Evolutionary conservation across 2,113 vertebrate genomes (phyloP).

Genomic region (Sebastes schlegelii): DNA sequence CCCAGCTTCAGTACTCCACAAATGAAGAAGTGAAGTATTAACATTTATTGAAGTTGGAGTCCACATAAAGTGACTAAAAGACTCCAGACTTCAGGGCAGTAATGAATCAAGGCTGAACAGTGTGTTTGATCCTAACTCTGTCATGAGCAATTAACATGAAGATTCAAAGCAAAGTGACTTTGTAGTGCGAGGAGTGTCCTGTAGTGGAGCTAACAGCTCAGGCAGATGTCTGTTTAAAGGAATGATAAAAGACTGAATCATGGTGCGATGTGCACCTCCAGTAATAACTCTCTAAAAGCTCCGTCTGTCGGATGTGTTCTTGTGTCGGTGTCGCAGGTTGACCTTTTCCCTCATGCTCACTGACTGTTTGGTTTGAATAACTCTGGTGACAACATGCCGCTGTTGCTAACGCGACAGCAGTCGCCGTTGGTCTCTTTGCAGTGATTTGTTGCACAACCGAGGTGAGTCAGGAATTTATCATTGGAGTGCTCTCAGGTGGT

Average conservation of each 20-base stretch:
- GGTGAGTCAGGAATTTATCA: too few species aligned
- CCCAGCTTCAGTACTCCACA: neutral
- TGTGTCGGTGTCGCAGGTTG: too few species aligned
- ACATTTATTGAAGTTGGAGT: neutral
- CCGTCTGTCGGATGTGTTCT: neutral
- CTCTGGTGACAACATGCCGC: too few species aligned
- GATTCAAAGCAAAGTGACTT: neutral
- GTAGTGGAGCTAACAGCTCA: neutral
- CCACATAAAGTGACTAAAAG: neutral
- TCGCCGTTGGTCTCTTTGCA: too few species aligned
- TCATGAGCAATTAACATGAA: neutral
- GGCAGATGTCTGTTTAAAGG: neutral
- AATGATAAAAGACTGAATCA: neutral
- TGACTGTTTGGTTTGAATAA: too few species aligned
- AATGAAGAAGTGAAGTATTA: neutral
- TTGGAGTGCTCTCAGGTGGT: too few species aligned
- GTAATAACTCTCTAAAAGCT: neutral
- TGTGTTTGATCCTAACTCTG: neutral
- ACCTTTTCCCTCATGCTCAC: too few species aligned
- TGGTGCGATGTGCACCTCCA: neutral
- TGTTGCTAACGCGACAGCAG: too few species aligned
- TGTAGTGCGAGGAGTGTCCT: accelerated
- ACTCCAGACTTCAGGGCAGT: neutral
- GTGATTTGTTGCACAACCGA: too few species aligned
- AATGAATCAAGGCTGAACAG: neutral